A percentile compares a stretch with the other conserved stretches of the same genome.
Evolutionary conservation across 2,888 invertebrate species (phyloP).

Genomic region (Tridacna gigas): DNA sequence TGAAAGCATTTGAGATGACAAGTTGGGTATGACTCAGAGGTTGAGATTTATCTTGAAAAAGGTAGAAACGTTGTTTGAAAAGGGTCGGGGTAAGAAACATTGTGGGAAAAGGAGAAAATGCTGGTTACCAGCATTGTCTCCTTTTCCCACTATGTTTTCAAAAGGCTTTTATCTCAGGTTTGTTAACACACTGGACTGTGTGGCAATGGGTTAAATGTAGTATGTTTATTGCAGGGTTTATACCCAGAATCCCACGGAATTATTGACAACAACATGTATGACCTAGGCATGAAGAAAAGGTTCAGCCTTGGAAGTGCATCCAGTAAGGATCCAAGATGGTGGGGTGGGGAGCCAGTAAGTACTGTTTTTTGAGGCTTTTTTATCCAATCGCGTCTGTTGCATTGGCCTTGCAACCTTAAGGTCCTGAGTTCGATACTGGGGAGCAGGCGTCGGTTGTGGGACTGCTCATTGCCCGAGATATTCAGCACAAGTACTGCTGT

Average conservation of each 20-base stretch:
- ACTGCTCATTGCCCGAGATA: too few relatives aligned
- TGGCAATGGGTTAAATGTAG: background rate
- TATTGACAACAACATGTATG: slow-evolving; percentile 84
- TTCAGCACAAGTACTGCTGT: too few relatives aligned
- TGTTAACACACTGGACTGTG: background rate
- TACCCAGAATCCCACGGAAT: slow-evolving; percentile 85
- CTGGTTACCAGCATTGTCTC: background rate
- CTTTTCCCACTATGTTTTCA: background rate
- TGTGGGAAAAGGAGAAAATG: slow-evolving; percentile 8
- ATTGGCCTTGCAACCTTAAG: too few relatives aligned
- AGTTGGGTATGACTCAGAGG: too few relatives aligned
- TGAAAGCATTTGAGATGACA: too few relatives aligned
- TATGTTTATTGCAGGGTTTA: slow-evolving; percentile 77
- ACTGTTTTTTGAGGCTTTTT: background rate
- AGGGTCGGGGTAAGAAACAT: too few relatives aligned
- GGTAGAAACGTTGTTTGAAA: too few relatives aligned
- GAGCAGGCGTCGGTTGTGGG: too few relatives aligned
- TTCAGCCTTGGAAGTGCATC: slow-evolving; percentile 65
- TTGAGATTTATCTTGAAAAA: too few relatives aligned
- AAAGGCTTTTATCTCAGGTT: background rate
- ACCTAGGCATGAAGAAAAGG: slow-evolving; percentile 69
- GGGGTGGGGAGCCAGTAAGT: slow-evolving; percentile 80
- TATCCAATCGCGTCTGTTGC: too few relatives aligned
- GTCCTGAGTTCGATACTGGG: too few relatives aligned
- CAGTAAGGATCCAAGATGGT: slow-evolving; percentile 76